Conservation (phyloP, 2,888 invertebrate genomes). For the Pelosia muscerda region DNA sequence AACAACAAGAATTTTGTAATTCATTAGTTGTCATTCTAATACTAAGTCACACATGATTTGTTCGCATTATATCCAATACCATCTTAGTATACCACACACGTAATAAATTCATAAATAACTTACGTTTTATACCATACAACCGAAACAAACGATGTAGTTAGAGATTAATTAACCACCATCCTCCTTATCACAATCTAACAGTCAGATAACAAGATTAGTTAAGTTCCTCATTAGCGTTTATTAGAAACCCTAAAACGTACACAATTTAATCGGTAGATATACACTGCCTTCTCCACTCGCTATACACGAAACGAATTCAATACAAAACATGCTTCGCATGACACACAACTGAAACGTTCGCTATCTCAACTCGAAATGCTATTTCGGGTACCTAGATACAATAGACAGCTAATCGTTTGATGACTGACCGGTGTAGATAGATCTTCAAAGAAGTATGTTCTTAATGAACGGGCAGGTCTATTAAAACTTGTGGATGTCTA, state of each 20-base stretch:
- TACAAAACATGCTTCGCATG: conserved; percentile 39
- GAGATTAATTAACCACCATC: conserved; percentile 3
- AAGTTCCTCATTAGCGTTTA: not conserved
- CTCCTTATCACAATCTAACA: not conserved
- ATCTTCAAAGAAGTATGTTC: conserved; percentile 42
- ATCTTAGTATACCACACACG: not conserved
- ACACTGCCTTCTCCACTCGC: conserved; percentile 30
- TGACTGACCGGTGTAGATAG: conserved; percentile 56
- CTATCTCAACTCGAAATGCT: conserved; percentile 69
- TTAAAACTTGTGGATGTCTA: conserved; percentile 60
- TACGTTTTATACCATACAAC: not conserved
- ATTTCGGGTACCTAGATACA: conserved; percentile 64
- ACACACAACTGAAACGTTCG: conserved; percentile 68
- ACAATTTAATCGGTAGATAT: conserved; percentile 14
- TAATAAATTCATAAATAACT: not conserved
- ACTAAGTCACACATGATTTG: not conserved
- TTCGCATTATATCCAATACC: not conserved
- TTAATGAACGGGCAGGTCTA: conserved; percentile 52
- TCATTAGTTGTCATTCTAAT: not conserved
- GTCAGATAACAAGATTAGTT: conserved; percentile 13
- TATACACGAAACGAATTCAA: conserved; percentile 18
- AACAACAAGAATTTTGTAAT: not conserved
- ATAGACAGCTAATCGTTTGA: conserved; percentile 55
- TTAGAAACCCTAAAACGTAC: not conserved
- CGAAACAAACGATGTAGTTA: not conserved